A percentile compares a stretch with the other conserved stretches of the same genome.
phyloP scores from a whole-genome alignment of 53 echinoderm and acorn worm species.

The Patiria pectinifera region DNA sequence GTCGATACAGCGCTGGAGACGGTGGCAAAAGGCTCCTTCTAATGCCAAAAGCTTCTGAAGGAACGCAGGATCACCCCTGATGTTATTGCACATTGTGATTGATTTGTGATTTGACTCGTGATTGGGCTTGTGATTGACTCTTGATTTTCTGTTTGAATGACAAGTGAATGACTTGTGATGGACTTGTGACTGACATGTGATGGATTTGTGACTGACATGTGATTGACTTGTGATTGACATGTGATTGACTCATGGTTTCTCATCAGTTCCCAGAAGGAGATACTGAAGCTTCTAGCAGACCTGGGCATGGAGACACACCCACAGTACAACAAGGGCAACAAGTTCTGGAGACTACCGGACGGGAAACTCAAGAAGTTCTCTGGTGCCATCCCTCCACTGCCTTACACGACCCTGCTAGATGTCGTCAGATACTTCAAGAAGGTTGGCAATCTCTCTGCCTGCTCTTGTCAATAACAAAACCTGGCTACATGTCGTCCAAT shows the following conservation, averaged over 20 bases:
- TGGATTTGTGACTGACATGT: neutral
- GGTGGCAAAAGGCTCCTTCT: too few relatives aligned
- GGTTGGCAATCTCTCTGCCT: conserved; percentile 49
- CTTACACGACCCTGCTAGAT: conserved; percentile 79
- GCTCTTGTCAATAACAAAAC: neutral
- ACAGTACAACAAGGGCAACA: conserved; percentile 78
- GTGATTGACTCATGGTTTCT: neutral
- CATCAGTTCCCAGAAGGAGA: conserved; percentile 77
- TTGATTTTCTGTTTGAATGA: too few relatives aligned
- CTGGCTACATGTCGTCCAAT: too few relatives aligned
- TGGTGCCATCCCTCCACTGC: conserved; percentile 84
- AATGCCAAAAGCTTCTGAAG: too few relatives aligned
- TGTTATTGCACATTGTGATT: too few relatives aligned
- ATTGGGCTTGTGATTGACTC: too few relatives aligned
- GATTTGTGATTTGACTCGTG: too few relatives aligned
- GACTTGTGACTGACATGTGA: neutral
- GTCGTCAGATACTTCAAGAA: conserved; percentile 88
- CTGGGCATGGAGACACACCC: conserved; percentile 80
- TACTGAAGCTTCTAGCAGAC: conserved; percentile 76
- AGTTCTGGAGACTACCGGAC: conserved; percentile 79
- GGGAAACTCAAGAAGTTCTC: conserved; percentile 85
- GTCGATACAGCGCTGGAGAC: too few relatives aligned
- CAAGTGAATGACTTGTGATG: too few relatives aligned
- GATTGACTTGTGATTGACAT: too few relatives aligned
- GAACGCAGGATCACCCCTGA: too few relatives aligned